A percentile compares a stretch with the other conserved stretches of the same genome.
phyloP scores from a whole-genome alignment of 2,888 invertebrate genomes.

The Creontiades dilutus region DNA sequence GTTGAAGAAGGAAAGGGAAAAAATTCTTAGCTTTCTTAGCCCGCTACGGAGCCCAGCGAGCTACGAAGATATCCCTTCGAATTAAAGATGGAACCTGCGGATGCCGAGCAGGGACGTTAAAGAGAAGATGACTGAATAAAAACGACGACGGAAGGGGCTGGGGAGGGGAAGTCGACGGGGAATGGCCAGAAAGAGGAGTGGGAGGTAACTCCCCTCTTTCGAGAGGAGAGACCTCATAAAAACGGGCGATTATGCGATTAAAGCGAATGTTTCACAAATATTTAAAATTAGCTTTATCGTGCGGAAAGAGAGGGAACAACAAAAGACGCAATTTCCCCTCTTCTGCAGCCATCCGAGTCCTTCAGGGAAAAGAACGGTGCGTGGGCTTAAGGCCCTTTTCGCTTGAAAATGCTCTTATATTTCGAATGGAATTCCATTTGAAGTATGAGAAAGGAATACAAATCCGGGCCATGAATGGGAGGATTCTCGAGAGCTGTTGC shows the following conservation, averaged over 20 bases:
- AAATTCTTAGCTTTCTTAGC: neutral
- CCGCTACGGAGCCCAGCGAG: neutral
- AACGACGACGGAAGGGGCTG: neutral
- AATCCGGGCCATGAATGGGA: conserved; percentile 4
- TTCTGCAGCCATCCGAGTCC: neutral
- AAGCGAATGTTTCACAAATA: conserved; percentile 69
- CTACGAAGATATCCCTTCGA: conserved; percentile 4
- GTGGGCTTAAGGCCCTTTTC: neutral
- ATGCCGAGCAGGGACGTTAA: neutral
- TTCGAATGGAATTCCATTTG: conserved; percentile 36
- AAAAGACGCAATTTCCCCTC: conserved; percentile 62
- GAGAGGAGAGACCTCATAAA: conserved; percentile 45
- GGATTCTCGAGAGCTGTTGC: neutral
- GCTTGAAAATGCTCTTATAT: conserved; percentile 24
- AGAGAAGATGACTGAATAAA: conserved; percentile 39
- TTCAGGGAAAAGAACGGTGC: neutral
- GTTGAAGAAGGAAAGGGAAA: neutral
- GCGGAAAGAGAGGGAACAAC: conserved; percentile 40
- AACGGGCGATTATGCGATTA: conserved; percentile 63
- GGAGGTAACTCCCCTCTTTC: neutral
- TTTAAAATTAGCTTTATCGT: conserved; percentile 67
- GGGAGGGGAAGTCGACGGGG: neutral
- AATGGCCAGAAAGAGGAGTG: neutral
- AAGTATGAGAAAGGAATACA: conserved; percentile 58
- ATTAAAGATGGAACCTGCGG: neutral